Evolutionary conservation across 2,797 vertebrate species (phyloP).

Genomic region (Urocyon cinereoargenteus): DNA sequence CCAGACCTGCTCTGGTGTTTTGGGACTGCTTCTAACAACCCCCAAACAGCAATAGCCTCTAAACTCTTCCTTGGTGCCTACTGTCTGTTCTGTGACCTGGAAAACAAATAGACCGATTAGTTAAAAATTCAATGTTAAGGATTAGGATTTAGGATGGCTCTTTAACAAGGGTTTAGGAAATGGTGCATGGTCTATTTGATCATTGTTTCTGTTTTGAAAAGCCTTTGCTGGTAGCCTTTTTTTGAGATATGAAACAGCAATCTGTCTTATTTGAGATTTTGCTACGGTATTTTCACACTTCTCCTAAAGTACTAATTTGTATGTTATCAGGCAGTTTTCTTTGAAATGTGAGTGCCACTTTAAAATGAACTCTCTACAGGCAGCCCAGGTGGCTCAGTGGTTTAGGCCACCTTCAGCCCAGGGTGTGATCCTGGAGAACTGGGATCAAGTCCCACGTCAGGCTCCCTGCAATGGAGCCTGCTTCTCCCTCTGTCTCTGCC

Average conservation of each 20-base stretch:
- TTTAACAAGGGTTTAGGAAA: neutral
- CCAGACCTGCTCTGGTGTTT: too few species aligned
- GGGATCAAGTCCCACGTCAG: too few species aligned
- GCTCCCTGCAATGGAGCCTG: too few species aligned
- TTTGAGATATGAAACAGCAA: neutral
- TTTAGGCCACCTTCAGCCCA: too few species aligned
- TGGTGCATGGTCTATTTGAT: neutral
- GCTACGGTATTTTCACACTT: neutral
- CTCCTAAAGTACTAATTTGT: neutral
- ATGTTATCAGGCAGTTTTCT: neutral
- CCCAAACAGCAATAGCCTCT: neutral
- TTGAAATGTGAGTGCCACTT: neutral
- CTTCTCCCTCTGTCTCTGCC: too few species aligned
- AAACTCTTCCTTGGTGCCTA: too few species aligned
- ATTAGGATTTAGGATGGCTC: neutral
- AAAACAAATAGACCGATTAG: neutral
- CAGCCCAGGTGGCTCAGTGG: too few species aligned
- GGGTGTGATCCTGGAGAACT: too few species aligned
- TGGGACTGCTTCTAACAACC: neutral
- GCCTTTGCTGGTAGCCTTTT: neutral
- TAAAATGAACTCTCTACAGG: neutral
- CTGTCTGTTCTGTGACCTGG: neutral
- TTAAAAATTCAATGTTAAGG: neutral
- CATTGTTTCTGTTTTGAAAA: neutral
- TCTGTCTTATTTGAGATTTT: neutral